phyloP scores from a whole-genome alignment of 2,113 vertebrate species.

The Ciconia stormi region DNA sequence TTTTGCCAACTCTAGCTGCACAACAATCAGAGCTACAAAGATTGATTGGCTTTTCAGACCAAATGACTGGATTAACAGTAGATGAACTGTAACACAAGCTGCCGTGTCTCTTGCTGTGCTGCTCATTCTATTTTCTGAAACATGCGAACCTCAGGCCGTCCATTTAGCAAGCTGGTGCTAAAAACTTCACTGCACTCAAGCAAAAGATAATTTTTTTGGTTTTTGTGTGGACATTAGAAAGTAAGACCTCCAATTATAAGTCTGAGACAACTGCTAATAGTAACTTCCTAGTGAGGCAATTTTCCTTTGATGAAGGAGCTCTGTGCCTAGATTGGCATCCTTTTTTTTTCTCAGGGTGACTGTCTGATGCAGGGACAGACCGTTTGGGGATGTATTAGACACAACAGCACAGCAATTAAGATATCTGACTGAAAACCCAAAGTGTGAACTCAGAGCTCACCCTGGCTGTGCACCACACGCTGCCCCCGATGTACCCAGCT shows the following conservation, averaged over 20 bases:
- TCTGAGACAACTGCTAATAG: background rate
- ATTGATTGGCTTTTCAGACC: background rate
- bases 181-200: background rate
- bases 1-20: background rate
- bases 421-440: background rate
- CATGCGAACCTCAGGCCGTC: background rate
- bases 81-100: background rate
- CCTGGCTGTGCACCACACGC: background rate
- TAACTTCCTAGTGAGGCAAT: background rate
- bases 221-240: background rate
- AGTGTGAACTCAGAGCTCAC: background rate
- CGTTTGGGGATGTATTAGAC: background rate
- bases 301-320: background rate
- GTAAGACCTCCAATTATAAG: background rate
- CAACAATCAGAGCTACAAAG: background rate
- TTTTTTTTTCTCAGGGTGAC: background rate
- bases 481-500: background rate
- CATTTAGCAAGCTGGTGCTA: background rate
- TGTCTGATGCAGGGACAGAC: background rate
- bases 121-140: background rate
- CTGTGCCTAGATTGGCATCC: background rate
- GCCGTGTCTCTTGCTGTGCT: background rate
- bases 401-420: background rate
- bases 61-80: constrained; percentile 17
- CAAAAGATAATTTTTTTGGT: background rate